Percentiles rank a stretch among this genome's conserved stretches.
These are phyloP conservation scores for Atrichornis clamosus DNA, from an alignment of 2,113 vertebrate species.

Conservation along the genomic window DNA sequence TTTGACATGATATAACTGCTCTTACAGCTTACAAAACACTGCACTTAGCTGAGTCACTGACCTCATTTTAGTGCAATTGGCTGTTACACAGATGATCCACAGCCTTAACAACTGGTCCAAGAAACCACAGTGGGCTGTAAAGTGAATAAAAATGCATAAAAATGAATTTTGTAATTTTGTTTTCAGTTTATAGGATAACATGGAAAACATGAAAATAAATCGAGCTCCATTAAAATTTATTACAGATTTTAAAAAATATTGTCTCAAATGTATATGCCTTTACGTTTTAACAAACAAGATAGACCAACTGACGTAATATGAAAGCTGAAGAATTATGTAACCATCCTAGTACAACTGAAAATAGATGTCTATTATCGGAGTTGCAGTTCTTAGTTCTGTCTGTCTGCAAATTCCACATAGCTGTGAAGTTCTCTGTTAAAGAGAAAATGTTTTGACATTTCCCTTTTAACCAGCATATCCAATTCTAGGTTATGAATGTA, in stretches of 20 bases:
- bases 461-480: not conserved
- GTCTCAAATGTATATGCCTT: not conserved
- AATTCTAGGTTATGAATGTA: not conserved
- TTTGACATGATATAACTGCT: not conserved
- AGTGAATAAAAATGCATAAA: not conserved
- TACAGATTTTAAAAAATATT: not conserved
- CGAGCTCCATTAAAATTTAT: not conserved
- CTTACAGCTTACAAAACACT: not conserved
- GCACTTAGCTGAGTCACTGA: not conserved
- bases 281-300: not conserved
- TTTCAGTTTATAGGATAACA: not conserved
- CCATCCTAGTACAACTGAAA: not conserved
- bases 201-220: not conserved
- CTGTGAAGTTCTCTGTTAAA: not conserved
- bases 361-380: not conserved
- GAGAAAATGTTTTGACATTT: conserved; percentile 31
- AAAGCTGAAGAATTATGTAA: not conserved
- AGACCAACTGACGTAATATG: not conserved
- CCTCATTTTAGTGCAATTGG: not conserved
- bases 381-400: not conserved
- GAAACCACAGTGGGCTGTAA: not conserved
- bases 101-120: not conserved
- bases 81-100: not conserved
- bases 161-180: not conserved
- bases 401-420: not conserved